A percentile compares a stretch with the other conserved stretches of the same genome.
Conservation (phyloP, 1,140 invertebrate genomes). For the Drosophila parabipectinata region DNA sequence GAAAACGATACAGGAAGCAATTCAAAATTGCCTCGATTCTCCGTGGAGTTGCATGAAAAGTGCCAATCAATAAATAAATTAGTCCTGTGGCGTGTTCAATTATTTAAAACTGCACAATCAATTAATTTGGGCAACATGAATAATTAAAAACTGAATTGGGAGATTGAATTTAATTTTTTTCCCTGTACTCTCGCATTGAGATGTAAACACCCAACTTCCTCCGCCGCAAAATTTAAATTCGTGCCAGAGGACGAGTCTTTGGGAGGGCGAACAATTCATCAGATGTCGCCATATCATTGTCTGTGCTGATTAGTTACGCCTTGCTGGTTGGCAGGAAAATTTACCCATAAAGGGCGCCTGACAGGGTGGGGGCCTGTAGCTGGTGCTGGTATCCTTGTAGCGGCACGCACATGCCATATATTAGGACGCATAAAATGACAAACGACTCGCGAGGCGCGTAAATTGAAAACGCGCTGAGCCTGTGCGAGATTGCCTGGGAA, state of each 20-base stretch:
- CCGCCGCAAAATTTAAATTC: conserved; percentile 16
- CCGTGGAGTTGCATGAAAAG: neutral
- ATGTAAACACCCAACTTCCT: neutral
- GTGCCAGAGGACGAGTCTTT: conserved; percentile 27
- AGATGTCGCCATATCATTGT: conserved; percentile 85
- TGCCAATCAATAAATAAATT: too few relatives aligned
- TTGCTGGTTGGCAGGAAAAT: conserved; percentile 53
- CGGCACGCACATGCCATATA: conserved; percentile 79
- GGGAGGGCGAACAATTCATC: conserved; percentile 60
- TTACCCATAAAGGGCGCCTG: conserved; percentile 8
- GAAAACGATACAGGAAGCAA: neutral
- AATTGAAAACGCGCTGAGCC: conserved; percentile 79
- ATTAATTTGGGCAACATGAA: neutral
- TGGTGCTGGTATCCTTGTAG: conserved; percentile 43
- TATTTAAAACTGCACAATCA: neutral
- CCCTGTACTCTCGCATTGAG: conserved; percentile 12
- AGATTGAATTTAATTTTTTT: neutral
- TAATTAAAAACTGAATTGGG: neutral
- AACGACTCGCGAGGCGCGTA: conserved; percentile 78
- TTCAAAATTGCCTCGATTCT: neutral
- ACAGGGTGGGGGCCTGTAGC: neutral
- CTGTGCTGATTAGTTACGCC: conserved; percentile 71
- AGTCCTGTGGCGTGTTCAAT: neutral
- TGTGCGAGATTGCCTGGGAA: conserved; percentile 54
- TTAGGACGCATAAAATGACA: conserved; percentile 80